phyloP scores from a whole-genome alignment of 2,113 vertebrate species.

The Pseudorectes ferrugineus region DNA sequence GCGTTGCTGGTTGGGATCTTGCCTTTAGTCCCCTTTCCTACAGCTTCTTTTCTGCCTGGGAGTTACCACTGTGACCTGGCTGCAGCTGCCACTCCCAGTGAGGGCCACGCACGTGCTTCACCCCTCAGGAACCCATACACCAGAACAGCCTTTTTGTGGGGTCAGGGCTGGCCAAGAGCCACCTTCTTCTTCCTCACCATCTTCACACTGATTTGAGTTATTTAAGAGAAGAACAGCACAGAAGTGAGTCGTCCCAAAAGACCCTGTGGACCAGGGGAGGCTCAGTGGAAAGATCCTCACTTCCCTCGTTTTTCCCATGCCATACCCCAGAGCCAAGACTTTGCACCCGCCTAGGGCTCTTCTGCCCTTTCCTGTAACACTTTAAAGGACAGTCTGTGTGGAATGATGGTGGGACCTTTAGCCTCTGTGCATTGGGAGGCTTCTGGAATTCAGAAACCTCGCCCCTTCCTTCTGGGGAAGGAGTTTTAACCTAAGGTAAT shows the following conservation, averaged over 20 bases:
- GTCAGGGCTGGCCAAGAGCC: background rate
- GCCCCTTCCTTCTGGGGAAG: background rate
- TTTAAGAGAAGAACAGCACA: background rate
- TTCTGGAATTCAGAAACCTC: background rate
- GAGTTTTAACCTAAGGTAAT: background rate
- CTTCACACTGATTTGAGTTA: background rate
- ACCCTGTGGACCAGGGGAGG: too few relatives aligned
- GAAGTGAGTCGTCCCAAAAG: background rate
- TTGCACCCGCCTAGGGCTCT: background rate
- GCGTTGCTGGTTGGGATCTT: background rate
- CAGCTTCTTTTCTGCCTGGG: background rate
- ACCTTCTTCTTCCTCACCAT: background rate
- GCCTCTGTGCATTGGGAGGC: background rate
- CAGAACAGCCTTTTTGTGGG: background rate
- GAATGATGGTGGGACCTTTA: background rate
- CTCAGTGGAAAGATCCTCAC: background rate
- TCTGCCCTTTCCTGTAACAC: background rate
- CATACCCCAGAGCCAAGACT: background rate
- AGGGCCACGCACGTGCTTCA: accelerated
- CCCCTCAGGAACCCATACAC: accelerated
- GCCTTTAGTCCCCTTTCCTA: background rate
- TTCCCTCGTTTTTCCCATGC: accelerated
- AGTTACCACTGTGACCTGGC: background rate
- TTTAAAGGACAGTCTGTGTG: background rate
- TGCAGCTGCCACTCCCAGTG: background rate